These are phyloP conservation scores for Calonectris borealis DNA, from an alignment of 2,113 vertebrate species.

Conservation along the genomic window DNA sequence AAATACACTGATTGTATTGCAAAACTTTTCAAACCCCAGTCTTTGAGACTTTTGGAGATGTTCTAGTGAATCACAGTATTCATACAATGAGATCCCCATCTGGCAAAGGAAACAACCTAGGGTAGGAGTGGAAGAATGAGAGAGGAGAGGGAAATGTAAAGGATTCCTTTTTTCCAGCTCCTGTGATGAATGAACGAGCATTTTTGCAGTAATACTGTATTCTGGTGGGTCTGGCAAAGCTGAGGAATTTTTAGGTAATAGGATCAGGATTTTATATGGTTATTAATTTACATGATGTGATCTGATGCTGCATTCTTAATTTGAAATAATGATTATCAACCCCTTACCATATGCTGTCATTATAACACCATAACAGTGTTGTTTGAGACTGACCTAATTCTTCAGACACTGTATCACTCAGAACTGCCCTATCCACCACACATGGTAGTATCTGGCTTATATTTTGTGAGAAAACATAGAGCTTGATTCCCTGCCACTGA, in stretches of 20 bases:
- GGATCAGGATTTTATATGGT: neutral
- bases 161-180: neutral
- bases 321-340: neutral
- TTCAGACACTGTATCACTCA: neutral
- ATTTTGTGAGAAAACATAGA: neutral
- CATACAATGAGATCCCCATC: neutral
- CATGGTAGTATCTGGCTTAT: rapidly evolving
- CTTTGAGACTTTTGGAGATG: neutral
- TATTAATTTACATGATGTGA: neutral
- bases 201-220: neutral
- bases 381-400: neutral
- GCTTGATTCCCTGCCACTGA: neutral
- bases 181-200: neutral
- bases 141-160: neutral
- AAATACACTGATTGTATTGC: rapidly evolving
- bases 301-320: neutral
- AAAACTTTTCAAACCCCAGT: neutral
- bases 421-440: neutral
- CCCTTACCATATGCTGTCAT: neutral
- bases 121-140: neutral
- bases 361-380: neutral
- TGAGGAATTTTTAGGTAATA: neutral
- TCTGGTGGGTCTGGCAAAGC: neutral
- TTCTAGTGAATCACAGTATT: neutral
- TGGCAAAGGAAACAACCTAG: neutral